Percentiles rank a stretch among this genome's conserved stretches.
Evolutionary conservation across 2,797 vertebrate genomes (phyloP).

Genomic region (Falco biarmicus): DNA sequence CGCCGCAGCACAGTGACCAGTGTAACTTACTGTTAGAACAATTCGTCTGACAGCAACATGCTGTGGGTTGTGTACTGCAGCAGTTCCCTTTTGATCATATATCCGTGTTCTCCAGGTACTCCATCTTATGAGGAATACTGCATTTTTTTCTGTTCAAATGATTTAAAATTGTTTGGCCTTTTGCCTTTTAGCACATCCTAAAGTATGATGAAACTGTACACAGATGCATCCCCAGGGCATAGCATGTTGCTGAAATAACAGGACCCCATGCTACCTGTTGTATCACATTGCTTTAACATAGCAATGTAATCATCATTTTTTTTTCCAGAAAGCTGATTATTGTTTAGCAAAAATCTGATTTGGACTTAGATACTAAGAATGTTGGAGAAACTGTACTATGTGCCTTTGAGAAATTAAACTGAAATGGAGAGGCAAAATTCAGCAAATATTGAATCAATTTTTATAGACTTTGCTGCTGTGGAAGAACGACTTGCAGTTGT

Average conservation of each 20-base stretch:
- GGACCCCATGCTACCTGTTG: background rate
- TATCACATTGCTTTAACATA: background rate
- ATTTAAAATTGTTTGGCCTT: background rate
- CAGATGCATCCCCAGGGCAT: background rate
- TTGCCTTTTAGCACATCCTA: background rate
- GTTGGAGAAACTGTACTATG: background rate
- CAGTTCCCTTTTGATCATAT: background rate
- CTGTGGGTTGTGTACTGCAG: background rate
- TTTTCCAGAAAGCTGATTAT: constrained; percentile 37
- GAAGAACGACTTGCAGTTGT: background rate
- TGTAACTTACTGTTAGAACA: background rate
- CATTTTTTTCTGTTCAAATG: background rate
- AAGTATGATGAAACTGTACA: background rate
- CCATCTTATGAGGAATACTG: background rate
- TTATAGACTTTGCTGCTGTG: constrained; percentile 35
- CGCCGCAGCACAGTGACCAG: background rate
- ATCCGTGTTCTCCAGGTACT: background rate
- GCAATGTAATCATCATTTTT: background rate
- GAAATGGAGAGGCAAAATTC: constrained; percentile 21
- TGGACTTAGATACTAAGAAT: constrained; percentile 5
- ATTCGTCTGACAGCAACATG: background rate
- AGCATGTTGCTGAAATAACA: background rate
- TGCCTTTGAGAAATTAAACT: constrained; percentile 47
- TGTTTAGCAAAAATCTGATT: constrained; percentile 27
- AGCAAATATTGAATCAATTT: constrained; percentile 50